Evolutionary conservation across 2,888 invertebrate genomes (phyloP), one percentile per base, ranked within the genome.

Genomic region (Sarcophaga carnaria): DNA sequence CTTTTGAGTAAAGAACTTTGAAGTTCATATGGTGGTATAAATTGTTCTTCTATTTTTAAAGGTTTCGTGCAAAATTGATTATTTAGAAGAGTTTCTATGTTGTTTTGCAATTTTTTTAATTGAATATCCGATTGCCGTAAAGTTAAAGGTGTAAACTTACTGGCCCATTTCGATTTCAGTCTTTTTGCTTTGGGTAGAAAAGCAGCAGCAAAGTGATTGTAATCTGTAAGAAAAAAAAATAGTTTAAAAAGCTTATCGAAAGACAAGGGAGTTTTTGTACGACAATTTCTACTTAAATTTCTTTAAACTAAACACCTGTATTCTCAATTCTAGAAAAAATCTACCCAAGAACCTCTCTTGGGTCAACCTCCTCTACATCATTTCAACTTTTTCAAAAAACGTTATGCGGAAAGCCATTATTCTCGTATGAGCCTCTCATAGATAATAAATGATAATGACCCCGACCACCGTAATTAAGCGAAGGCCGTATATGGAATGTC

Each of bases 61-160:
- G 87, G 14, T 62, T 80, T 89, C 2, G 83, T 88, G 20, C 72
- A 83, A 69, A 88, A 88, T 80, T 92, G 90, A 69, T 89, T 83
- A 4, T 86, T 88, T 72, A 93, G 76, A 0, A 93, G 37, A 10
- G 88, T 76, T n/a, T 90, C 88, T 49, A 93, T 88, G 74, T 91
- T 92, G 20, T 77, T 67, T 11, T 90, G 76, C 3, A 92, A 45
- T 87, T 91, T 92, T 85, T 90, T 89, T 0, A 83, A 62, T 88
- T 93, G 93, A 8, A 86, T 79, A 25, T 90, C 88, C 0, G 90
- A 83, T 83, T 91, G 89, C 2, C 93, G 91, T 8, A 93, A 75
- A 0, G 93, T 93, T 45, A 93, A 89, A 0, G 93, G 82, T 3
- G 93, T 93, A 64, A 93, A 93, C 88, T 92, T 93, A 66, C 91